Base-by-base conservation (phyloP, 1,140 invertebrate genomes). In the Magallana angulata region DNA sequence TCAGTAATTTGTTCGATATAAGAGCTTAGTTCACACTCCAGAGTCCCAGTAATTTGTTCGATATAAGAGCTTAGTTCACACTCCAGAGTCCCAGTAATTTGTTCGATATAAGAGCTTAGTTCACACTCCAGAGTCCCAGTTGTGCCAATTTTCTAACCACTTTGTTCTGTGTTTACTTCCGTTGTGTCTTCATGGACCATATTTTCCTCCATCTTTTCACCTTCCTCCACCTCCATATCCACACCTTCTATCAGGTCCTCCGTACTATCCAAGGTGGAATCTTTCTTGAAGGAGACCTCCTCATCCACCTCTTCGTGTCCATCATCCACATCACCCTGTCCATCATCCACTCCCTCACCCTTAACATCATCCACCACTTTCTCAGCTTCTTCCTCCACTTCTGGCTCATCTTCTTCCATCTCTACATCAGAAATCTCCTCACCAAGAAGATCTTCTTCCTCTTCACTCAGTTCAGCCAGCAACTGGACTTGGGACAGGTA, bases 181-280 rank as follows among this genome's bases (percentile, higher is more conserved):
- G 71, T 82, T 59, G 71, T 81, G 7, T 84, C 87, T 87, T 86
- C 59, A 16, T n/a, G 64, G 60, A 36, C 84, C 30, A 58, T 58
- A 58, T 9, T 58, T 62, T 84, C 16, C 56, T 84, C 82, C 76
- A 87, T 85, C 56, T 84, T 58, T 64, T 58, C 82, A 59, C 76
- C 71, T 82, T 59, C 86, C 24, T 87, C 18, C 80, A 97, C 93
- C 97, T 97, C 57, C 97, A 97, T 82, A 97, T 97, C 93, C 97
- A 97, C 93, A 97, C 97, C 97, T 97, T 97, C 93, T 97, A 97
- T 94, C 97, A 71, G 59, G 59, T 84, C 87, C 57, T 88, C 82
- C 71, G 30, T 48, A 58, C 48, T 60, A 48, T 84, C 87, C 56
- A n/a, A 16, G 18, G 81, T 76, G 9, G 24, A 16, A 56, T 84